Conservation (phyloP, 2,888 invertebrate species). For the Drosophila niveifrons region DNA sequence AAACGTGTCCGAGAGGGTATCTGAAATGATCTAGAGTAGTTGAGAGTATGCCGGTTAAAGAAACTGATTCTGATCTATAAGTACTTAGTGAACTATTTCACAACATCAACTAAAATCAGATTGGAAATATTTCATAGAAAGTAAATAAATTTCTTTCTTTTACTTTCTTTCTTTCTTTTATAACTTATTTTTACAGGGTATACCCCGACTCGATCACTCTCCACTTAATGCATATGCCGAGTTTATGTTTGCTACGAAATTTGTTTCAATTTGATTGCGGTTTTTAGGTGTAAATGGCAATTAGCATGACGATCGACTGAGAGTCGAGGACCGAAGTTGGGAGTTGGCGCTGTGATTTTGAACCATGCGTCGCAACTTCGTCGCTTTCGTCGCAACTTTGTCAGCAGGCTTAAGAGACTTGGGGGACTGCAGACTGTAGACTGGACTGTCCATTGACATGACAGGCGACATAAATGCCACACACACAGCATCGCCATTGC, state of each 20-base stretch:
- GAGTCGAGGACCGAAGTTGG: not conserved
- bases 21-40: not conserved
- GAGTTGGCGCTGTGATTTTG: constrained; percentile 13
- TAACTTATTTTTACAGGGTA: constrained; percentile 40
- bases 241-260: constrained; percentile 46
- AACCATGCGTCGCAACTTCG: constrained; percentile 7
- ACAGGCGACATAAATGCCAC: constrained; percentile 74
- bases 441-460: constrained; percentile 56
- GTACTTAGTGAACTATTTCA: too few species aligned
- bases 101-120: too few species aligned
- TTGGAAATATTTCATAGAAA: too few species aligned
- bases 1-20: constrained; percentile 14
- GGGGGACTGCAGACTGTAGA: too few species aligned
- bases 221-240: not conserved
- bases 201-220: not conserved
- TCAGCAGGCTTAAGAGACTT: constrained; percentile 56
- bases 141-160: too few species aligned
- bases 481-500: constrained; percentile 55
- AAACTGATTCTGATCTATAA: too few species aligned
- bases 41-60: not conserved
- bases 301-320: constrained; percentile 56
- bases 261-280: constrained; percentile 64
- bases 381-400: constrained; percentile 58
- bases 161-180: not conserved
- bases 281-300: constrained; percentile 75